These are phyloP conservation scores for Portevinia maculata DNA, from an alignment of 2,888 invertebrate genomes.

Conservation along the genomic window DNA sequence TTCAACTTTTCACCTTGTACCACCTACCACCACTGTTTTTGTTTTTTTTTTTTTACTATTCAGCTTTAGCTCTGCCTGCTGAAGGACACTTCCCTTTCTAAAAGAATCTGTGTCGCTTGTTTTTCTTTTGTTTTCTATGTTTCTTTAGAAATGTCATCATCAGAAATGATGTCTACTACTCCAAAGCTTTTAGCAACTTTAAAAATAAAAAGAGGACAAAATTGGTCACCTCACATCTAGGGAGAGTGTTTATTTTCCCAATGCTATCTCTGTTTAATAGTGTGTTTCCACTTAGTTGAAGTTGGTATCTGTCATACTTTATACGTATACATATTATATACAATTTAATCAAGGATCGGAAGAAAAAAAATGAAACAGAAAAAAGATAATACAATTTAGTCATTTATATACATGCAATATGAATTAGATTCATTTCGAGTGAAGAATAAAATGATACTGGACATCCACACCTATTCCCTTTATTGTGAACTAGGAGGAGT, in stretches of 20 bases:
- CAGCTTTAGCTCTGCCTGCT: too few relatives aligned
- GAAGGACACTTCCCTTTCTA: conserved; percentile 37
- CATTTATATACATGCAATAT: conserved; percentile 19
- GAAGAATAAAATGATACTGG: background rate
- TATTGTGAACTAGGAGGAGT: conserved; percentile 16
- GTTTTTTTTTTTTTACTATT: conserved; percentile 6
- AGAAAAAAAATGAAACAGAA: conserved; percentile 11
- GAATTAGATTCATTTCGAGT: conserved; percentile 24
- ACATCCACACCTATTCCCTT: conserved; percentile 54
- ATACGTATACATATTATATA: background rate
- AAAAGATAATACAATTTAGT: conserved; percentile 16
- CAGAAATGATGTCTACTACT: conserved; percentile 40
- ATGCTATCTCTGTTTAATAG: conserved; percentile 29
- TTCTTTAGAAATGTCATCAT: conserved; percentile 46
- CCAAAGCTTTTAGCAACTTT: conserved; percentile 51
- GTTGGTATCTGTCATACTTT: conserved; percentile 16
- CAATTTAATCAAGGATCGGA: conserved; percentile 15
- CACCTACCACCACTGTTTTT: background rate
- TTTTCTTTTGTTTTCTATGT: background rate
- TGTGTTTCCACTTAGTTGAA: conserved; percentile 5
- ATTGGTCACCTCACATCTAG: conserved; percentile 22
- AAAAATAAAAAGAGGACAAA: conserved; percentile 24
- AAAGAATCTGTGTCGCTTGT: background rate
- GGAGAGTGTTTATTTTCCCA: conserved; percentile 41
- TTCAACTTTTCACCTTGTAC: conserved; percentile 40